Conservation (phyloP, 1,140 invertebrate species). For the Doryteuthis pealeii region DNA sequence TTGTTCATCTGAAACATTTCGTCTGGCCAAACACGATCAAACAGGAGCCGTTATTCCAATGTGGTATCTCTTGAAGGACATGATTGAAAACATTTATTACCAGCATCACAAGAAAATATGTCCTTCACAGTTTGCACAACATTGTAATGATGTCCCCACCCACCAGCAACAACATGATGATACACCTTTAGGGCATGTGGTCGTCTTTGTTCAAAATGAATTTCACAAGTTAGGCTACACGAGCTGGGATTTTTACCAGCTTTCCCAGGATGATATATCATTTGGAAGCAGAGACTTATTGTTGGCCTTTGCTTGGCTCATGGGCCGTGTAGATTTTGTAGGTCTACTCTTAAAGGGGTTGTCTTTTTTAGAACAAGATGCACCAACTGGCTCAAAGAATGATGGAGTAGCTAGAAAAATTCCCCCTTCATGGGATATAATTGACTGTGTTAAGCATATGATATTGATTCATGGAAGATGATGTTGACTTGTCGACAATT, state of each 20-base stretch:
- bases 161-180: neutral
- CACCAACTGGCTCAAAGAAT: too few species aligned
- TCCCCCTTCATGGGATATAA: neutral
- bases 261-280: neutral
- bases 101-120: too few species aligned
- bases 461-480: neutral
- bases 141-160: neutral
- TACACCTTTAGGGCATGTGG: neutral
- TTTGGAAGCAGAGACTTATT: neutral
- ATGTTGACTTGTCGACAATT: neutral
- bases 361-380: neutral
- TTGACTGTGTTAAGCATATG: neutral
- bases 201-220: neutral
- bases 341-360: neutral
- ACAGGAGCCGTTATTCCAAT: neutral
- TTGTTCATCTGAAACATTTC: neutral
- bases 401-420: neutral
- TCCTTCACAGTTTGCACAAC: neutral
- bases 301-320: neutral
- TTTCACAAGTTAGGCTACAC: neutral
- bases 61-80: neutral
- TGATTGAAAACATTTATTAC: neutral
- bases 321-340: neutral
- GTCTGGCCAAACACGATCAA: neutral
- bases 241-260: neutral